Evolutionary conservation across 2,797 vertebrate species (phyloP).

Genomic region (Chloroceryle amazona): DNA sequence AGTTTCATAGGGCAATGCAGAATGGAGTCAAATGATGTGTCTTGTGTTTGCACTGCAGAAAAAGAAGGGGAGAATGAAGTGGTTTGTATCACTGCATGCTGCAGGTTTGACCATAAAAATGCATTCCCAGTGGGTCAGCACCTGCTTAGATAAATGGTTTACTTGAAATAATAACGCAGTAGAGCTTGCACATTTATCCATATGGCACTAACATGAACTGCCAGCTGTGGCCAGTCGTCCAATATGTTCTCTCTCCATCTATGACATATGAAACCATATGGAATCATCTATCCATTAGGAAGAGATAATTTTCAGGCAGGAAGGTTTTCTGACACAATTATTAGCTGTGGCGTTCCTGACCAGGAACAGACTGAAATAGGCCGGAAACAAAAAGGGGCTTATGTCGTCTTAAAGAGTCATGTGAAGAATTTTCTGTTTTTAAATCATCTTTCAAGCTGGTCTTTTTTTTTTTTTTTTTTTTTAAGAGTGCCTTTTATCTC

Average conservation of each 20-base stretch:
- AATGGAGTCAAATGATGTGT: neutral
- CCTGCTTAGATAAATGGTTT: conserved; percentile 69
- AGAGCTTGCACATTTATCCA: conserved; percentile 51
- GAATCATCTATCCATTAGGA: conserved; percentile 75
- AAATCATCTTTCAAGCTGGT: conserved; percentile 24
- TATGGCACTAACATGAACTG: conserved; percentile 66
- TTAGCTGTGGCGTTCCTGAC: conserved; percentile 39
- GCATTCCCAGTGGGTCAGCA: conserved; percentile 55
- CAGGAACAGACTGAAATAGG: conserved; percentile 22
- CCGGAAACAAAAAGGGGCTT: conserved; percentile 40
- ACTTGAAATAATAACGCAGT: conserved; percentile 36
- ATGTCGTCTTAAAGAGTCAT: conserved; percentile 32
- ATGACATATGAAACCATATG: conserved; percentile 70
- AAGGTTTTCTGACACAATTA: conserved; percentile 70
- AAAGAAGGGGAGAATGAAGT: neutral
- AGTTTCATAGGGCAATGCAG: fast-evolving
- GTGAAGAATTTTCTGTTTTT: conserved; percentile 22
- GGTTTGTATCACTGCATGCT: neutral
- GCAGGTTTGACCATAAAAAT: conserved; percentile 1
- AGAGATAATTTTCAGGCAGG: conserved; percentile 71
- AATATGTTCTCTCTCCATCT: conserved; percentile 63
- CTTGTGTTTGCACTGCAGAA: neutral
- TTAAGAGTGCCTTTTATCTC: conserved; percentile 18
- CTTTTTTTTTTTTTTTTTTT: neutral
- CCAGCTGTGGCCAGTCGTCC: conserved; percentile 72